Conservation (phyloP, 1,140 invertebrate genomes). For the Lasaia peninsularis region DNA sequence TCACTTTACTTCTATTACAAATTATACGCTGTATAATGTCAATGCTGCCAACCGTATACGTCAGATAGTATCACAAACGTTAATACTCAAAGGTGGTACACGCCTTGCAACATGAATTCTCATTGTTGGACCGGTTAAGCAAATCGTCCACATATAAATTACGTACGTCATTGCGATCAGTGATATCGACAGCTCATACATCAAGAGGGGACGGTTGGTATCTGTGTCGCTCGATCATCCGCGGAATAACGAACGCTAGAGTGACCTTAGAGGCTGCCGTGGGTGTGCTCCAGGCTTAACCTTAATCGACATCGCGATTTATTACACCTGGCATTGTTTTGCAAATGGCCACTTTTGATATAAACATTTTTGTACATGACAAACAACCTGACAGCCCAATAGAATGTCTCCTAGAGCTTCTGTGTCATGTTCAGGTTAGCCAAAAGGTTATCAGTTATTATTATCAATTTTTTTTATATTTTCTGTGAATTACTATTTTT, state of each 20-base stretch:
- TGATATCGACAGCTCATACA: conserved; percentile 48
- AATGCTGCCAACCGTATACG: conserved; percentile 7
- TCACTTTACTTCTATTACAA: not conserved
- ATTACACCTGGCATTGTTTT: not conserved
- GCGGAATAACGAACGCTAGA: conserved; percentile 8
- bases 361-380: too few relatives aligned
- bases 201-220: conserved; percentile 33
- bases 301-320: not conserved
- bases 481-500: too few relatives aligned
- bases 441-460: too few relatives aligned
- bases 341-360: not conserved
- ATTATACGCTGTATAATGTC: conserved; percentile 2
- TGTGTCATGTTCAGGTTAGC: too few relatives aligned
- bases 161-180: conserved; percentile 26
- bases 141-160: conserved; percentile 27
- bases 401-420: too few relatives aligned
- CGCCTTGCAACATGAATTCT: conserved; percentile 23
- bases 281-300: conserved; percentile 13
- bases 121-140: conserved; percentile 25
- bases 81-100: conserved; percentile 27
- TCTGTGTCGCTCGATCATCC: conserved; percentile 46
- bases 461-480: too few relatives aligned
- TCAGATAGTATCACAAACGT: conserved; percentile 24
- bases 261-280: conserved; percentile 14
- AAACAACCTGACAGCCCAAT: too few relatives aligned